A percentile compares a stretch with the other conserved stretches of the same genome.
Evolutionary conservation across 2,797 vertebrate species (phyloP).

Genomic region (Acanthopagrus latus): DNA sequence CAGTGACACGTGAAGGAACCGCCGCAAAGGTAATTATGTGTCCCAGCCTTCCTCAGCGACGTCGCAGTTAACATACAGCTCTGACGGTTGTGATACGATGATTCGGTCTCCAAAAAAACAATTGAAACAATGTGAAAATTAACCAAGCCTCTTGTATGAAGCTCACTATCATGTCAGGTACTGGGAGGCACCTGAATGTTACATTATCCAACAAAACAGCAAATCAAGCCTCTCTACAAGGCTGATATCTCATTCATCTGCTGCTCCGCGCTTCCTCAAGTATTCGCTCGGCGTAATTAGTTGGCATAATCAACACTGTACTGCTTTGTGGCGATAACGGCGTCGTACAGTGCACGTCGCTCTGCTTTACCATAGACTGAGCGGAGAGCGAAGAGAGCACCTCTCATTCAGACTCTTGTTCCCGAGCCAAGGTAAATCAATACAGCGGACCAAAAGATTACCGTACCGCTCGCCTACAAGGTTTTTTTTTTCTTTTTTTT

Average conservation of each 20-base stretch:
- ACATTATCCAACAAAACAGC: conserved; percentile 58
- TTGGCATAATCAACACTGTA: conserved; percentile 71
- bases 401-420: conserved; percentile 53
- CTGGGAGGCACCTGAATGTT: conserved; percentile 60
- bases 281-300: conserved; percentile 76
- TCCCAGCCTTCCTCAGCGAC: background rate
- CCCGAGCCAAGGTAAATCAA: conserved; percentile 60
- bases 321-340: conserved; percentile 69
- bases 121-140: conserved; percentile 43
- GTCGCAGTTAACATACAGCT: background rate
- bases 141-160: conserved; percentile 38
- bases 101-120: conserved; percentile 24
- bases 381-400: conserved; percentile 46
- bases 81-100: conserved; percentile 28
- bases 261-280: conserved; percentile 65
- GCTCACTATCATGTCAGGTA: conserved; percentile 57
- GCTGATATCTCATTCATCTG: conserved; percentile 76
- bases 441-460: conserved; percentile 33
- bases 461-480: conserved; percentile 15
- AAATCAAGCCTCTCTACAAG: conserved; percentile 68
- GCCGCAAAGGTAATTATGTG: background rate
- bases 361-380: conserved; percentile 40
- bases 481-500: background rate
- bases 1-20: background rate
- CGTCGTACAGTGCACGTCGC: conserved; percentile 43